Base-by-base conservation (phyloP, 2,113 vertebrate species). In the Seriola quinqueradiata region DNA sequence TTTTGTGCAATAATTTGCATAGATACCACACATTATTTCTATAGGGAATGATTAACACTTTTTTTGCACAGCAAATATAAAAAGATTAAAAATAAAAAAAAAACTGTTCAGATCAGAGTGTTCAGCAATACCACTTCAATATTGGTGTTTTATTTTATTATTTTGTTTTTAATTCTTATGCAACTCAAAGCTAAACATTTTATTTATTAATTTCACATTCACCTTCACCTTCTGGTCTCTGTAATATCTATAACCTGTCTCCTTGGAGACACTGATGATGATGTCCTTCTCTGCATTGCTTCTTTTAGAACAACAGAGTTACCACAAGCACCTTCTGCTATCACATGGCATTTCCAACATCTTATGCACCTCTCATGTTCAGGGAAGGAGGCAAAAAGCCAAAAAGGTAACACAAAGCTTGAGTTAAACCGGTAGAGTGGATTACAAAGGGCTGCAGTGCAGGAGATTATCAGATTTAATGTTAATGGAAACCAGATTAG, bases 401-500 rank as follows among this genome's bases (percentile, higher is more conserved):
- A 81, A 75, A 61, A 5, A 63, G 59, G n/a, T 84, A 81, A 79
- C 82, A 78, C 70, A 81, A 87, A 86, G 23, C 60, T 44, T 59
- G 48, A 74, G 28, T 80, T 89, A 82, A 90, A 70, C 68, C 73
- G 40, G 34, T 9, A 63, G 65, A 82, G 77, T 69, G 57, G 91
- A 93, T 94, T 92, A 91, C 17, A 55, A 76, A 55, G 12, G 38
- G n/a, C 48, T 79, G 42, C 79, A 80, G 19, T 1, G 10, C 16
- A 54, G 68, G 66, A 44, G 84, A 90, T 94, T 88, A 89, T 77
- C 59, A 60, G 75, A 68, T 21, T 90, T 90, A 92, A 83, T 58
- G 69, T 82, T 71, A 77, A 54, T 82, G 79, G 66, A 69, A 84
- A 67, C 70, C 70, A 92, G 92, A 93, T 94, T 90, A 94, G 50